These are phyloP conservation scores for Dolichallabes microphthalmus DNA, from an alignment of 2,113 vertebrate genomes.

Conservation along the genomic window DNA sequence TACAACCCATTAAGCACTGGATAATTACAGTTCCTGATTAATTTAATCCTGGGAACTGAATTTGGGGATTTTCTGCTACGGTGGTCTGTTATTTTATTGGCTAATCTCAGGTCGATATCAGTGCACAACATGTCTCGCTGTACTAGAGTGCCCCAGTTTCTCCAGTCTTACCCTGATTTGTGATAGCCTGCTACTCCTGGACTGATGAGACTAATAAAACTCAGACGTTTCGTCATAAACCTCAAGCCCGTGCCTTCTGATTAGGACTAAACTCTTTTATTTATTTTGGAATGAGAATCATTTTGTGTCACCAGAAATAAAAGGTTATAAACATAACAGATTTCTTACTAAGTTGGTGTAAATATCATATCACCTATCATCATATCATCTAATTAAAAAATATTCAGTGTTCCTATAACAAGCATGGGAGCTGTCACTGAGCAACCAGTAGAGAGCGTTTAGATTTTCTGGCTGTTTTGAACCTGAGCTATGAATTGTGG, in stretches of 20 bases:
- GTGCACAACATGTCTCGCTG: background rate
- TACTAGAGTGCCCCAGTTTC: background rate
- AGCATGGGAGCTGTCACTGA: background rate
- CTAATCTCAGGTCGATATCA: constrained; percentile 27
- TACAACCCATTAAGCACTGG: background rate
- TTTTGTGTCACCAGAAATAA: constrained; percentile 6
- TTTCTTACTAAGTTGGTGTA: constrained; percentile 6
- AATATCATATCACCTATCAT: constrained; percentile 8
- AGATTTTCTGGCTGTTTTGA: background rate
- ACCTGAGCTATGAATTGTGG: background rate
- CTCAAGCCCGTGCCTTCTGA: background rate
- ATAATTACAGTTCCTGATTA: constrained; percentile 11
- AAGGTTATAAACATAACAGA: constrained; percentile 20
- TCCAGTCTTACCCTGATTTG: background rate
- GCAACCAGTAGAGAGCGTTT: background rate
- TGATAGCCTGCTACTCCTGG: background rate
- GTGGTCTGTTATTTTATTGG: constrained; percentile 10
- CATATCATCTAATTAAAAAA: constrained; percentile 22
- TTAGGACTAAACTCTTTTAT: constrained; percentile 15
- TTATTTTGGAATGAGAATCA: constrained; percentile 35
- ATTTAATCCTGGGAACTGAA: constrained; percentile 1
- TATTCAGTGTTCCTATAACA: constrained; percentile 32
- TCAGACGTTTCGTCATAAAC: constrained; percentile 19
- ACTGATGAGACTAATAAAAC: constrained; percentile 26
- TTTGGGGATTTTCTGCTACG: background rate